Conservation (phyloP, 2,797 vertebrate genomes). For the Knipowitschia caucasica region DNA sequence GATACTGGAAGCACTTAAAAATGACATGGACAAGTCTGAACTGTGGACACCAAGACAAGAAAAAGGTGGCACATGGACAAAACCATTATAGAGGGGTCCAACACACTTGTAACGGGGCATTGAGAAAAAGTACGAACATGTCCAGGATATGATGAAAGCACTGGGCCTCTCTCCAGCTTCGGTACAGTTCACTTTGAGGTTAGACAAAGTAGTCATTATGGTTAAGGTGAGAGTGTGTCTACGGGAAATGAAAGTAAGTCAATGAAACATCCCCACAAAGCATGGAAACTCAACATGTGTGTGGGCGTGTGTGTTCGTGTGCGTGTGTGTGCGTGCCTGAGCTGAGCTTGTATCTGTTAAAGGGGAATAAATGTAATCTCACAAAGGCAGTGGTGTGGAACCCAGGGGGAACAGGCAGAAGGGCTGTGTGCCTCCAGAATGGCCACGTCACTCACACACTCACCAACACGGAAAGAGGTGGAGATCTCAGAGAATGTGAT, state of each 20-base stretch:
- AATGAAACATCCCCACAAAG: not conserved
- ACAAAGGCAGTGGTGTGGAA: conserved; percentile 49
- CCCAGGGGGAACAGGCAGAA: conserved; percentile 15
- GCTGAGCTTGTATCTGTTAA: conserved; percentile 33
- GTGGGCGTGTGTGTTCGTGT: not conserved
- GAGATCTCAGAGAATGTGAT: not conserved
- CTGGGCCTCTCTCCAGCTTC: too few species aligned
- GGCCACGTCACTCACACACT: conserved; percentile 33
- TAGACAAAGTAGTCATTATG: not conserved
- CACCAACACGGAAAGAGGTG: conserved; percentile 6
- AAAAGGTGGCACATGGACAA: too few species aligned
- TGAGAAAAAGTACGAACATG: too few species aligned
- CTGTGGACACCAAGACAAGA: too few species aligned
- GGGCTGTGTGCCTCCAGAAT: conserved; percentile 21
- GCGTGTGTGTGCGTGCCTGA: conserved; percentile 1
- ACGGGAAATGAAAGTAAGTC: not conserved
- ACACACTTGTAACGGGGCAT: too few species aligned
- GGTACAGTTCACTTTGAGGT: not conserved
- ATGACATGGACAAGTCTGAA: too few species aligned
- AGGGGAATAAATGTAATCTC: conserved; percentile 50
- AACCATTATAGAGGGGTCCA: too few species aligned
- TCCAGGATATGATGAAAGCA: too few species aligned
- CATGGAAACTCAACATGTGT: not conserved
- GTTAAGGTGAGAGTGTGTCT: not conserved
- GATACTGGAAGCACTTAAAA: too few species aligned